These are phyloP conservation scores for Salmo trutta DNA, from an alignment of 2,797 vertebrate species.

Conservation along the genomic window DNA sequence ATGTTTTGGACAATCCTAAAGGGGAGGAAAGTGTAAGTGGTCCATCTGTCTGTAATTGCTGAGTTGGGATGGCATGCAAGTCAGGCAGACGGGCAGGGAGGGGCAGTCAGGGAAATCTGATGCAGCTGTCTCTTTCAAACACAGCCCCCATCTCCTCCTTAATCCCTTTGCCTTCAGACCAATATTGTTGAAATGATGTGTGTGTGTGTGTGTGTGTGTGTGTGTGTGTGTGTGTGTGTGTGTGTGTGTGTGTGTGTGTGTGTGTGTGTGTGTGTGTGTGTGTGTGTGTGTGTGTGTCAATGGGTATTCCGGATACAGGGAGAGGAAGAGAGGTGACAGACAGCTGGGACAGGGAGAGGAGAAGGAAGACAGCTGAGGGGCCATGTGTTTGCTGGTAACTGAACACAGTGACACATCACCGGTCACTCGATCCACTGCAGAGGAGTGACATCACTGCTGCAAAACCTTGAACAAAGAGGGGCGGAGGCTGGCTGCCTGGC, in stretches of 20 bases:
- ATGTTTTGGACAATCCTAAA: neutral
- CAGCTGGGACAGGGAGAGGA: neutral
- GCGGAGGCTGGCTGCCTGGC: constrained; percentile 21
- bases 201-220: constrained; percentile 6
- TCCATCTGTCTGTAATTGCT: neutral
- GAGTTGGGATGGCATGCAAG: neutral
- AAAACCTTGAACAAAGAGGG: constrained; percentile 50
- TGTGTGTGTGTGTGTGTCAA: neutral
- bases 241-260: constrained; percentile 5
- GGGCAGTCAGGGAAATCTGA: neutral
- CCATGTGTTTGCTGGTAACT: constrained; percentile 14
- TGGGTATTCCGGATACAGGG: neutral
- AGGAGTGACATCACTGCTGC: constrained; percentile 72
- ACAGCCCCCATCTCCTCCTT: constrained; percentile 7
- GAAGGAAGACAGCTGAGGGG: neutral
- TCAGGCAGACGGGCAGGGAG: neutral
- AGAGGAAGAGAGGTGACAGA: neutral
- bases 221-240: neutral
- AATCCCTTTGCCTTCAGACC: neutral
- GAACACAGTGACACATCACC: constrained; percentile 34
- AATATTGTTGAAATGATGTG: neutral
- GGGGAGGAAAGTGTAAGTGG: neutral
- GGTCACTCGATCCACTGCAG: constrained; percentile 63
- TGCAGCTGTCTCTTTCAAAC: constrained; percentile 5
- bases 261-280: constrained; percentile 12